phyloP scores from a whole-genome alignment of 2,888 invertebrate genomes.

The Pseudanteris insignis region DNA sequence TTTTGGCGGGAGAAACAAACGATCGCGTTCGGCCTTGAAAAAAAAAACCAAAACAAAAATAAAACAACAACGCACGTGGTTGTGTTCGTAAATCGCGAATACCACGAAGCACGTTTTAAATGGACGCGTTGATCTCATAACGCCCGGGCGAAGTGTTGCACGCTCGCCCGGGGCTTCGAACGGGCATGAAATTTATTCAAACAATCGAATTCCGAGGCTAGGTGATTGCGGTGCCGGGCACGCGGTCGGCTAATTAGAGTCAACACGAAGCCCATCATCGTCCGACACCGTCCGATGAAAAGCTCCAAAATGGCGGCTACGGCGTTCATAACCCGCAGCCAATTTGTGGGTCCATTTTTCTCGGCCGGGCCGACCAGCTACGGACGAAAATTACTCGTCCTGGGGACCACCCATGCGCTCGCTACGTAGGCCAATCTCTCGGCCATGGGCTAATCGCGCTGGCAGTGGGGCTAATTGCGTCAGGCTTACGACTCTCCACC shows the following conservation, averaged over 20 bases:
- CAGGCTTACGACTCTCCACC: slow-evolving; percentile 40
- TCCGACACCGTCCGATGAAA: slow-evolving; percentile 14
- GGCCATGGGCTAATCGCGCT: slow-evolving; percentile 60
- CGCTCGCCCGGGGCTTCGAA: slow-evolving; percentile 8
- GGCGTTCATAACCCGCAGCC: slow-evolving; percentile 32
- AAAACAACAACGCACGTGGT: too few relatives aligned
- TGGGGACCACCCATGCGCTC: slow-evolving; percentile 62
- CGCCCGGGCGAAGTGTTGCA: too few relatives aligned
- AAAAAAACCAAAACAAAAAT: too few relatives aligned
- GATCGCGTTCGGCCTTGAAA: too few relatives aligned
- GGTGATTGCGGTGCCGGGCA: too few relatives aligned
- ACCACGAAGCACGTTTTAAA: too few relatives aligned
- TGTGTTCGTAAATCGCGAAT: too few relatives aligned
- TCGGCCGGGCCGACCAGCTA: slow-evolving; percentile 46
- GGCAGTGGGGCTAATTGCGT: slow-evolving; percentile 62
- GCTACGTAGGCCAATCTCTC: slow-evolving; percentile 59
- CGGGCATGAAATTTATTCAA: too few relatives aligned
- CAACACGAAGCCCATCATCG: slow-evolving; percentile 12
- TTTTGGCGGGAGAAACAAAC: too few relatives aligned
- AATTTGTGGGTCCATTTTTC: slow-evolving; percentile 60
- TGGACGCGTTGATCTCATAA: too few relatives aligned
- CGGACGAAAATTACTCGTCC: slow-evolving; percentile 59
- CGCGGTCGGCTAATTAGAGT: slow-evolving; percentile 18
- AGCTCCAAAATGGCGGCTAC: slow-evolving; percentile 33
- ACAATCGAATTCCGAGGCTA: too few relatives aligned